Evolutionary conservation across 2,113 vertebrate genomes (phyloP), one percentile per base, ranked within the genome.

Genomic region (Phalacrocorax pelagicus): DNA sequence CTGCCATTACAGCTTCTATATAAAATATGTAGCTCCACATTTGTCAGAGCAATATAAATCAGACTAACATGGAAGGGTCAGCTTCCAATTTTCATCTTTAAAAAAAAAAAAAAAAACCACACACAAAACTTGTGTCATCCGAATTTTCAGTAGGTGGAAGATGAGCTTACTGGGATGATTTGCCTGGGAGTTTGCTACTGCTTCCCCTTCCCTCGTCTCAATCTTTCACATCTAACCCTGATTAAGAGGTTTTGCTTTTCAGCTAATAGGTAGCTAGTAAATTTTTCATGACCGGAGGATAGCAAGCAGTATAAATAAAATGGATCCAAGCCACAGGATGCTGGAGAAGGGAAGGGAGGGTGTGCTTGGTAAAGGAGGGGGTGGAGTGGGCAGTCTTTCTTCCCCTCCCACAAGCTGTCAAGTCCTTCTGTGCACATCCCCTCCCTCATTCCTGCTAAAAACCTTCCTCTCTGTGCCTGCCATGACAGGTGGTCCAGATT

Each of bases 401-500:
- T 90, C 51, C 42, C 92, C 82, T 92, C 88, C 92, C 84, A 81
- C 96, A 96, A 98, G 92, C 94, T 95, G 92, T 91, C 93, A 96
- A 88, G 89, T 94, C 95, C 88, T 96, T 96, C 90, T 97, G 95
- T 90, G 92, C 88, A 93, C 86, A 88, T 36, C 81, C 92, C 85
- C 88, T 85, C 81, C 77, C 83, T 92, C 91, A 66, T 87, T 61
- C 51, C 88, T 86, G 80, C 90, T 97, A 95, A 95, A 96, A 96
- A 89, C 92, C 95, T 92, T 91, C 86, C 85, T 93, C 79, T 69
- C 80, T 21, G n/a, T 85, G 94, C 85, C 82, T 97, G 87, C 91
- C 95, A 95, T 96, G 94, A 97, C 97, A 97, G 96, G 97, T 96
- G 96, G 96, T 96, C 89, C 92, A 97, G 92, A 97, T 96, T 97